phyloP scores from a whole-genome alignment of 2,888 invertebrate genomes.

The Allacma fusca region DNA sequence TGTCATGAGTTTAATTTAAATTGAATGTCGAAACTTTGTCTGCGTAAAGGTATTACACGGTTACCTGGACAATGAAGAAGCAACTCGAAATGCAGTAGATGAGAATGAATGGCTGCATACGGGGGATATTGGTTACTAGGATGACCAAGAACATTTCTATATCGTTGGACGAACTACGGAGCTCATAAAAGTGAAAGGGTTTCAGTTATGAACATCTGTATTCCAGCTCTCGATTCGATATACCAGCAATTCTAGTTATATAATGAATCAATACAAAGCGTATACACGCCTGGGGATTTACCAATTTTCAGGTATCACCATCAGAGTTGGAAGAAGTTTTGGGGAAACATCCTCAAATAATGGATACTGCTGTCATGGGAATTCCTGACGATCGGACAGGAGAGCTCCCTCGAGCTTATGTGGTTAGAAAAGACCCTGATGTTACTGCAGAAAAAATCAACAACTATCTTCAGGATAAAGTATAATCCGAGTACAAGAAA shows the following conservation, averaged over 20 bases:
- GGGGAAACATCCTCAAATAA: constrained; percentile 75
- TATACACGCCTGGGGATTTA: too few species aligned
- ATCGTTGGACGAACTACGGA: constrained; percentile 71
- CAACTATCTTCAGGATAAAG: constrained; percentile 72
- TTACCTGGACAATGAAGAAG: constrained; percentile 78
- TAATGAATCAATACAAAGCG: too few species aligned
- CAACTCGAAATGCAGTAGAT: constrained; percentile 77
- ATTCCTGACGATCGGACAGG: constrained; percentile 74
- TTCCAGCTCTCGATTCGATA: too few species aligned
- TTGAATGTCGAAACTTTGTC: too few species aligned
- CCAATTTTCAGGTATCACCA: too few species aligned
- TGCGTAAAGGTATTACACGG: constrained; percentile 71
- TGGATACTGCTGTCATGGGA: constrained; percentile 85
- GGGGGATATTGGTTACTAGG: constrained; percentile 65
- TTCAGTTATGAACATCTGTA: too few species aligned
- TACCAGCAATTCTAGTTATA: too few species aligned
- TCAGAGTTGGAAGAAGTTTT: constrained; percentile 83
- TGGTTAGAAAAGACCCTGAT: constrained; percentile 69
- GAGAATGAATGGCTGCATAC: constrained; percentile 82
- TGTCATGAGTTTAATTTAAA: too few species aligned
- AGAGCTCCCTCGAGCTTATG: constrained; percentile 79
- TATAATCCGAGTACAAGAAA: constrained; percentile 80
- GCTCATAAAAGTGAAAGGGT: constrained; percentile 84
- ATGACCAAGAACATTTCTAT: constrained; percentile 55
- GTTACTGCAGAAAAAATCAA: constrained; percentile 70